These are phyloP conservation scores for Sepiola atlantica DNA, from an alignment of 2,888 invertebrate genomes.

Conservation along the genomic window DNA sequence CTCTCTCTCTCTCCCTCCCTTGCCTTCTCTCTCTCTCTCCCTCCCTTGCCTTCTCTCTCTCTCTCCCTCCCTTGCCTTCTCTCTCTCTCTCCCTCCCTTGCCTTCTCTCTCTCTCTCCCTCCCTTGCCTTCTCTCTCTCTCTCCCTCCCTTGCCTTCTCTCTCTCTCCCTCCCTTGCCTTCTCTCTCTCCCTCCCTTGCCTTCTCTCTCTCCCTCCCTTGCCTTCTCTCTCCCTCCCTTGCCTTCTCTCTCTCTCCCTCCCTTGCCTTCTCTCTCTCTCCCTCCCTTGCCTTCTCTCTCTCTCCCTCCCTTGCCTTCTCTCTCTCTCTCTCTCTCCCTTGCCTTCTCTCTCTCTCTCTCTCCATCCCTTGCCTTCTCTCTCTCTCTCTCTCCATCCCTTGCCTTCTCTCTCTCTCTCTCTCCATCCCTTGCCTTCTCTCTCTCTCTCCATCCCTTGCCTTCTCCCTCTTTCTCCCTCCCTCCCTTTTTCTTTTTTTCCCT, in stretches of 20 bases:
- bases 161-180: not conserved
- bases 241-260: not conserved
- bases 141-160: not conserved
- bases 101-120: not conserved
- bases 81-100: not conserved
- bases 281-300: not conserved
- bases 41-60: no score
- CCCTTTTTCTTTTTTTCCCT: no score
- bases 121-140: not conserved
- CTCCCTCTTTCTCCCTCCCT: no score
- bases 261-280: not conserved
- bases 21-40: not conserved
- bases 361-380: no score
- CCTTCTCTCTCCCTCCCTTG: not conserved
- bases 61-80: not conserved
- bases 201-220: no score
- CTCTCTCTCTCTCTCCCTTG: not conserved
- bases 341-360: no score
- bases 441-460: no score
- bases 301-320: not conserved
- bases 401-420: no score
- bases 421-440: no score
- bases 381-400: no score
- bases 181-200: not conserved
- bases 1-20: conserved; percentile 41